These are phyloP conservation scores for Unio pictorum DNA, from an alignment of 2,888 invertebrate genomes.

Conservation along the genomic window DNA sequence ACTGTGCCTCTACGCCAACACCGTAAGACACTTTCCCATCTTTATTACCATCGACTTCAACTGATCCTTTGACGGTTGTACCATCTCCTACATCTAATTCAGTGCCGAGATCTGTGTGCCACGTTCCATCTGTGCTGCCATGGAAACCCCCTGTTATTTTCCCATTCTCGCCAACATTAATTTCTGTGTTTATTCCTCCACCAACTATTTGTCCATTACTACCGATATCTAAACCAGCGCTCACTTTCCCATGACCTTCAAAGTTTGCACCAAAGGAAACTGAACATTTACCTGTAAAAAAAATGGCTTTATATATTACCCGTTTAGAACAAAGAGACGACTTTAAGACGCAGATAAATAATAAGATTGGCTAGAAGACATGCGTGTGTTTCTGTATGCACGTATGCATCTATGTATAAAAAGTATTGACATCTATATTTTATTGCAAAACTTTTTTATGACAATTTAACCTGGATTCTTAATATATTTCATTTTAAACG, in stretches of 20 bases:
- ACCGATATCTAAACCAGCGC: conserved; percentile 1
- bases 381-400: no score
- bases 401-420: no score
- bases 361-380: no score
- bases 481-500: no score
- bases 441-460: no score
- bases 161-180: background rate
- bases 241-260: background rate
- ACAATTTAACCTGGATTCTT: no score
- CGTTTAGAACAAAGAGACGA: background rate
- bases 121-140: background rate
- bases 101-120: conserved; percentile 1
- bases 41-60: background rate
- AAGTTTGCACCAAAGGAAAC: background rate
- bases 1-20: background rate
- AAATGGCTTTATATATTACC: background rate
- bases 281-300: background rate
- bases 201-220: conserved; percentile 1
- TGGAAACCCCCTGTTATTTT: conserved; percentile 3
- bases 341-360: no score
- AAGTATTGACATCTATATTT: no score
- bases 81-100: conserved; percentile 5
- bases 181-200: background rate
- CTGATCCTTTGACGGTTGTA: background rate
- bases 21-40: background rate